Evolutionary conservation across 2,113 vertebrate species (phyloP), one percentile per base, ranked within the genome.

Genomic region (Salminus brasiliensis): DNA sequence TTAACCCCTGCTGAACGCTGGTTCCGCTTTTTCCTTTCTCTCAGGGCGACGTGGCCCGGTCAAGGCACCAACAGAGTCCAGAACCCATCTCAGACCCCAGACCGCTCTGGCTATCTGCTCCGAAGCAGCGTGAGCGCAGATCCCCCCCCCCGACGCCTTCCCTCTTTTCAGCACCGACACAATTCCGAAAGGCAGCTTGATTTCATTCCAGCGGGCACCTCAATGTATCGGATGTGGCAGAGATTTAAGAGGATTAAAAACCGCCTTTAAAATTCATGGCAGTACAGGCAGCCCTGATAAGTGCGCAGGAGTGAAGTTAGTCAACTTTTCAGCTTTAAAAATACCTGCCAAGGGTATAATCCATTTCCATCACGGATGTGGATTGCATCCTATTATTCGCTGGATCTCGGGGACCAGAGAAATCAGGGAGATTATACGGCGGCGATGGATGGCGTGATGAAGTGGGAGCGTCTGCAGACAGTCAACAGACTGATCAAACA

Each of bases 231-330:
- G 67, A 82, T 80, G 68, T 76, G 67, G 60, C 76, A 76, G 45
- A 76, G 72, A 80, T 80, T 85, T 80, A 85, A 76, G 49, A 80
- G 76, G 80, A 85, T 85, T 85, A 77, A 80, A 67, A 15, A n/a
- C 57, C 67, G 67, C 71, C 60, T 81, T 85, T 69, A 68, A 68
- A 74, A 82, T 79, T 75, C 73, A 73, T 73, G 27, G 74, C 63
- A 59, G 80, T 60, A 34, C 66, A 70, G 73, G 73, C 68, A 79
- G 80, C 29, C 13, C 43, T 53, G 72, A 85, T 72, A 83, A 67
- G 76, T 81, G 47, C 39, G 21, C 34, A 74, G 80, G 72, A 67
- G 41, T 66, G 62, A 79, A 76, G 76, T 79, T 47, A 76, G 72
- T 79, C 80, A 82, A 79, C 80, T 82, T 57, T 49, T 78, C 60